Evolutionary conservation across 2,888 invertebrate species (phyloP).

Genomic region (Hermaeophaga mercurialis): DNA sequence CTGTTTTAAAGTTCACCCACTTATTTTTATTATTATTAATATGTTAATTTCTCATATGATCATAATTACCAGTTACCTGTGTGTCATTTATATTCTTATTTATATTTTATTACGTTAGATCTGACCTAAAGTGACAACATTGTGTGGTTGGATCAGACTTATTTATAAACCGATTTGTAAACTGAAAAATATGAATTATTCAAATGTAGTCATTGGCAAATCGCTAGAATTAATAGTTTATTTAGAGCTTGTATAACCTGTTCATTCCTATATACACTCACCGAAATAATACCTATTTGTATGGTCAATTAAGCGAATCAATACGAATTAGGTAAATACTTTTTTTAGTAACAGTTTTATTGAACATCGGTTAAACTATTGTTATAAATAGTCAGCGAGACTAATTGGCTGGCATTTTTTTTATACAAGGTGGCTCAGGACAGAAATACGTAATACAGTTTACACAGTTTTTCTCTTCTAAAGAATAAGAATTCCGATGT

Average conservation of each 20-base stretch:
- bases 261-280: neutral
- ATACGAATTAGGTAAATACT: neutral
- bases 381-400: neutral
- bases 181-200: conserved; percentile 28
- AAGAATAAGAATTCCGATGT: too few species aligned
- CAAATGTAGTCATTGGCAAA: conserved; percentile 21
- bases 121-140: conserved; percentile 29
- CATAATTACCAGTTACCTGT: conserved; percentile 19
- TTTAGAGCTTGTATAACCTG: conserved; percentile 15
- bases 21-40: too few species aligned
- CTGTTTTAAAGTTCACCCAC: too few species aligned
- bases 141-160: conserved; percentile 29
- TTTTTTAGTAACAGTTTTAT: neutral
- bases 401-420: too few species aligned
- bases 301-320: conserved; percentile 1
- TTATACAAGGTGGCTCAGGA: too few species aligned
- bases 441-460: too few species aligned
- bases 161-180: conserved; percentile 32
- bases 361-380: neutral
- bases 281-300: neutral
- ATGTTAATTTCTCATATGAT: conserved; percentile 6
- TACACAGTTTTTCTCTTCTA: too few species aligned
- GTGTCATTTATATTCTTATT: conserved; percentile 23
- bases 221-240: conserved; percentile 12
- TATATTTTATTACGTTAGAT: conserved; percentile 25